These are phyloP conservation scores for Malurus melanocephalus DNA, from an alignment of 2,113 vertebrate genomes.

Conservation along the genomic window DNA sequence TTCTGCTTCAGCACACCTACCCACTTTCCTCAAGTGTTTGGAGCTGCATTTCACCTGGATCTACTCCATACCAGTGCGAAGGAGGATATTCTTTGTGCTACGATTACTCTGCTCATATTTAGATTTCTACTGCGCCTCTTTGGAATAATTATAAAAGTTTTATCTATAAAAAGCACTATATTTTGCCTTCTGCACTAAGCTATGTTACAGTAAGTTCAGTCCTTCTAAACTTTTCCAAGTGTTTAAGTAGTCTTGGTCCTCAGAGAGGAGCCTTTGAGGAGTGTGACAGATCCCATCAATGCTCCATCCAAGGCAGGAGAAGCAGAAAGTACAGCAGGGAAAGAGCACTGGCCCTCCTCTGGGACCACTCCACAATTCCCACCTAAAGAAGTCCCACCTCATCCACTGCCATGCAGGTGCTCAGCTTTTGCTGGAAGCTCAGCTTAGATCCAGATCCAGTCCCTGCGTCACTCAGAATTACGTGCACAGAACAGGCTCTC, in stretches of 20 bases:
- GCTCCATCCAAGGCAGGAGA: not conserved
- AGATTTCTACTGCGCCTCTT: not conserved
- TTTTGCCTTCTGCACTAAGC: not conserved
- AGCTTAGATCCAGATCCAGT: not conserved
- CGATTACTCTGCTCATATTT: not conserved
- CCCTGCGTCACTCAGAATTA: not conserved
- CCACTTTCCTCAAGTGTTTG: not conserved
- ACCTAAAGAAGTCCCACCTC: not conserved
- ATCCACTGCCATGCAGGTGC: fast-evolving
- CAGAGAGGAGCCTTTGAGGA: not conserved
- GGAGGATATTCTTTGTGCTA: not conserved
- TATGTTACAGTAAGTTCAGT: not conserved
- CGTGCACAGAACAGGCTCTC: not conserved
- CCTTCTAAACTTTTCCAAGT: not conserved
- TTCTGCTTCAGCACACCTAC: not conserved
- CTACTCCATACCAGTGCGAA: fast-evolving
- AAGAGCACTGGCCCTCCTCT: not conserved
- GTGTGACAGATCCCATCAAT: not conserved
- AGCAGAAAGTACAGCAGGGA: not conserved
- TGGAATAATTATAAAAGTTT: not conserved
- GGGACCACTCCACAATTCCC: not conserved
- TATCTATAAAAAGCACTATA: not conserved
- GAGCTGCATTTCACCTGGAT: not conserved
- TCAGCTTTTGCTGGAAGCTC: fast-evolving
- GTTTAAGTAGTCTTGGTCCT: not conserved